A percentile compares a stretch with the other conserved stretches of the same genome.
Conservation (phyloP, 2,797 vertebrate genomes). For the Aeoliscus strigatus region DNA sequence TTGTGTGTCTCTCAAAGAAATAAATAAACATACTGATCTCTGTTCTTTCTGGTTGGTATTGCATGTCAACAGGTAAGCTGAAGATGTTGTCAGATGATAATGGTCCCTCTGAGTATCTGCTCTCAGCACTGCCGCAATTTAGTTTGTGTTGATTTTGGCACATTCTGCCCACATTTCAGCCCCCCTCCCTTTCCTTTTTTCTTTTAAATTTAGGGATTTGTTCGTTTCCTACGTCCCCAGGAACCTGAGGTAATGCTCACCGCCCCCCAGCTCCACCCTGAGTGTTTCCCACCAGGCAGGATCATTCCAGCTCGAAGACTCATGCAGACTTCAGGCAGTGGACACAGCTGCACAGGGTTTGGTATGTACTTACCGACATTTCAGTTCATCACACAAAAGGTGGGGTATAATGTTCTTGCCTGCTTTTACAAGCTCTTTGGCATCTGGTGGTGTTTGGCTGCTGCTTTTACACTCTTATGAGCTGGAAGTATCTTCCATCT, state of each 20-base stretch:
- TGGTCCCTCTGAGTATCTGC: constrained; percentile 10
- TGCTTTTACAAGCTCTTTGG: constrained; percentile 5
- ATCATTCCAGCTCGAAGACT: constrained; percentile 33
- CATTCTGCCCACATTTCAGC: constrained; percentile 56
- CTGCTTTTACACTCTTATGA: background rate
- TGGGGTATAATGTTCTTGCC: too few relatives aligned
- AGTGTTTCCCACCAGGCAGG: constrained; percentile 36
- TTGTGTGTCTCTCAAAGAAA: constrained; percentile 20
- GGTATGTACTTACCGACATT: constrained; percentile 60
- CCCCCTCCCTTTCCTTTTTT: background rate
- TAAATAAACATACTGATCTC: constrained; percentile 23
- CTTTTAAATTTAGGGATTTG: constrained; percentile 16
- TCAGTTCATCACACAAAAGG: too few relatives aligned
- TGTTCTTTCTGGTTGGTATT: constrained; percentile 1
- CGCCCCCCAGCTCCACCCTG: constrained; percentile 31
- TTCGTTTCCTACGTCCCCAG: constrained; percentile 29
- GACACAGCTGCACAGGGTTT: constrained; percentile 10
- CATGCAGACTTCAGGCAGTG: constrained; percentile 15
- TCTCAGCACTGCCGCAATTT: constrained; percentile 13
- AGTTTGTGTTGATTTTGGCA: constrained; percentile 37
- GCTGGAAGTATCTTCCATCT: too few relatives aligned
- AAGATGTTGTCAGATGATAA: background rate
- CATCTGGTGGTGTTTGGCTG: background rate
- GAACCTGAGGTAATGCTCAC: constrained; percentile 23
- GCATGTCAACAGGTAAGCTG: constrained; percentile 1